Percentiles rank a stretch among this genome's conserved stretches.
Conservation (phyloP, 2,888 invertebrate species). For the Nymphalis urticae region DNA sequence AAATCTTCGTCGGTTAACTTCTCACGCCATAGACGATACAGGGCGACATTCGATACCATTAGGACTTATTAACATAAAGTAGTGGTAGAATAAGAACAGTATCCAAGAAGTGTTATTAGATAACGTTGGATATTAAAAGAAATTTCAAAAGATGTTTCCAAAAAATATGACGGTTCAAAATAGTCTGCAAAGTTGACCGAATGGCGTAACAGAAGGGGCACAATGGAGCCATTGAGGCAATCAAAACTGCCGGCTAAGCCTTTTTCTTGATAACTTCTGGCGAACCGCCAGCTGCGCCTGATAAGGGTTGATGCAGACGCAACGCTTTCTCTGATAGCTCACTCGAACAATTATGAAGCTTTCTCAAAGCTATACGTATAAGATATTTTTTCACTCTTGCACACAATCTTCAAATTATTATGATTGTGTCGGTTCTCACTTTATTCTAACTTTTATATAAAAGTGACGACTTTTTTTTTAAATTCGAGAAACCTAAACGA, state of each 20-base stretch:
- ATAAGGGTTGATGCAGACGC: slow-evolving; percentile 34
- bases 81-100: not conserved
- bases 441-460: no score
- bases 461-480: no score
- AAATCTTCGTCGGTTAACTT: no score
- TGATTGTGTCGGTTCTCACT: no score
- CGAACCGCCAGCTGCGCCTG: slow-evolving; percentile 51
- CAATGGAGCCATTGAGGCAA: slow-evolving; percentile 58
- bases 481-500: no score
- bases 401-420: slow-evolving; percentile 6
- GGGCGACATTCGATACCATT: no score
- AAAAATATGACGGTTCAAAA: slow-evolving; percentile 9
- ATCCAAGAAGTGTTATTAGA: not conserved
- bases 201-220: slow-evolving; percentile 40
- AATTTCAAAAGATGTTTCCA: not conserved
- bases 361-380: slow-evolving; percentile 13
- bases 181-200: slow-evolving; percentile 17
- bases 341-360: slow-evolving; percentile 20
- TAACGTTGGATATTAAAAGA: not conserved
- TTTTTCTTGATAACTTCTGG: slow-evolving; percentile 55
- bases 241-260: slow-evolving; percentile 56
- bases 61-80: no score
- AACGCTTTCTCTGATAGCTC: slow-evolving; percentile 16
- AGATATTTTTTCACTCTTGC: slow-evolving; percentile 8
- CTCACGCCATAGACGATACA: no score